phyloP scores from a whole-genome alignment of 2,113 vertebrate genomes.

The Rhegmatorhina hoffmannsi region DNA sequence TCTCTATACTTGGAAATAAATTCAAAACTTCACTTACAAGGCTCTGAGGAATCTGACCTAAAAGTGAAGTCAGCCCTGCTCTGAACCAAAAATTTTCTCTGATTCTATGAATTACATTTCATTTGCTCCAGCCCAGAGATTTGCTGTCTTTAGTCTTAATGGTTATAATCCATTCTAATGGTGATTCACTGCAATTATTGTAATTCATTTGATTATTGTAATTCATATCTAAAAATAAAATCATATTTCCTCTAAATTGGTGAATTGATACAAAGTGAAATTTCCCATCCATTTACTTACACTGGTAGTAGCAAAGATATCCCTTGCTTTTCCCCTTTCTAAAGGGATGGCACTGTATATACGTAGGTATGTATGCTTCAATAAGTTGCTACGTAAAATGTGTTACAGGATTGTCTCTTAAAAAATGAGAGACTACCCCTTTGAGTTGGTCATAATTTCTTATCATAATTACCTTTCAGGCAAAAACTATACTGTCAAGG shows the following conservation, averaged over 20 bases:
- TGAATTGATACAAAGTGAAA: not conserved
- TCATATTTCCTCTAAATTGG: not conserved
- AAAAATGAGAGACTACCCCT: not conserved
- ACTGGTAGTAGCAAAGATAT: not conserved
- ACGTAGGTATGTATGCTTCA: not conserved
- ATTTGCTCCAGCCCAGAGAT: not conserved
- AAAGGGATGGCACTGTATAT: not conserved
- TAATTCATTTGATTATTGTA: not conserved
- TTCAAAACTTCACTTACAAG: not conserved
- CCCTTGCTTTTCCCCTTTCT: not conserved
- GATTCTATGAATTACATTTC: not conserved
- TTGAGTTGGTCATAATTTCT: not conserved
- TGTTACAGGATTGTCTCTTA: not conserved
- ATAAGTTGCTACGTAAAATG: not conserved
- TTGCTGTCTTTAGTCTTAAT: not conserved
- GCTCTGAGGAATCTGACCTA: not conserved
- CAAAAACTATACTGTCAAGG: not conserved
- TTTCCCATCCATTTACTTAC: not conserved
- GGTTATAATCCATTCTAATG: not conserved
- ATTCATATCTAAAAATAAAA: constrained; percentile 4
- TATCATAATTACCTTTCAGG: not conserved
- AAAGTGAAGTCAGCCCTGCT: not conserved
- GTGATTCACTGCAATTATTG: not conserved
- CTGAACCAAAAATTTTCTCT: not conserved
- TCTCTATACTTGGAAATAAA: not conserved